Base-by-base conservation (phyloP, 2,113 vertebrate species). In the Rhombomys opimus region DNA sequence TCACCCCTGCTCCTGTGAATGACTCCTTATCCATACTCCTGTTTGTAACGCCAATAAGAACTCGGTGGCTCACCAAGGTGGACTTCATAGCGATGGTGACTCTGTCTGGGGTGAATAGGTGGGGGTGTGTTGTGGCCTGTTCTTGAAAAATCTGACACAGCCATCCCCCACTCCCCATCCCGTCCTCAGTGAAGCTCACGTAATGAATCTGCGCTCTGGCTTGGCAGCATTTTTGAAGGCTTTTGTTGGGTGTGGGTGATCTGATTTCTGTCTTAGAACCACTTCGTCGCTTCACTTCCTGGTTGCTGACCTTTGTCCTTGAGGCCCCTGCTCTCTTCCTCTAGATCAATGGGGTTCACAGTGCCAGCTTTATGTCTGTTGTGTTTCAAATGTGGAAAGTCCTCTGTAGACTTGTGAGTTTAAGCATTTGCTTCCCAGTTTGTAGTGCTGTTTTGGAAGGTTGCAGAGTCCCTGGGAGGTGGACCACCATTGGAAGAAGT, bases 221-320 rank as follows among this genome's bases (percentile, higher is more conserved):
- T 88, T 82, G 87, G 94, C 90, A 65, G 85, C 72, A 8, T 85
- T 85, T 61, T 61, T 72, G 86, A 94, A 96, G 75, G 30, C 61
- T 63, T 17, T 20, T 32, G 4, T 27, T 67, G 52, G 27, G 52
- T 7, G 2, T 70, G 30, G 11, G 20, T 54, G 54, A 12, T 73
- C 76, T 22, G 41, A 17, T 35, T 22, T 4, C 59, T 57, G 1
- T 4, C 11, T n/a, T 25, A 68, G 80, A 63, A 78, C 96, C 50
- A n/a, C 41, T 84, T 75, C 54, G 0, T 89, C 87, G 7, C 25
- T 32, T 73, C 7, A 72, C 12, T 23, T 67, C 41, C 59, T 72
- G 4, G 0, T 91, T 81, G 90, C 59, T 91, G 94, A 35, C 35
- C 72, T 96, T 92, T 73, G 65, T 96, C 84, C 89, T 88, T 72